Conservation (phyloP, 2,888 invertebrate species). For the Erebia palarica region DNA sequence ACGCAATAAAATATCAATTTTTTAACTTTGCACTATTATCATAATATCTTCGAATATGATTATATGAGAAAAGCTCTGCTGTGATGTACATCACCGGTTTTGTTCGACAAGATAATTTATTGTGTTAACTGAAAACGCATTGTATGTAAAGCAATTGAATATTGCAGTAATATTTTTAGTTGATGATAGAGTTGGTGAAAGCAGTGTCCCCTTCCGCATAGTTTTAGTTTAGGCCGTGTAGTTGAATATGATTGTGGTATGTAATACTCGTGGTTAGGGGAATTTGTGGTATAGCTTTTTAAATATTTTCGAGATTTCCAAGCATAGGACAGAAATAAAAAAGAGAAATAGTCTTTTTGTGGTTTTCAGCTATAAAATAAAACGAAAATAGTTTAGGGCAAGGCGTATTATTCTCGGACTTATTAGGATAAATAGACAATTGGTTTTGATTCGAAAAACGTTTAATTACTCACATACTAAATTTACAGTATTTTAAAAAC, state of each 20-base stretch:
- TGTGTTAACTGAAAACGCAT: conserved; percentile 6
- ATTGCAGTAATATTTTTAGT: not conserved
- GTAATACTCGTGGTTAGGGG: conserved; percentile 41
- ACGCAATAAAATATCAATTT: conserved; percentile 81
- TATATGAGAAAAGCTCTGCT: not conserved
- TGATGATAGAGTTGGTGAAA: conserved; percentile 20
- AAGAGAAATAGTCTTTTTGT: not conserved
- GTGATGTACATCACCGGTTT: conserved; percentile 45
- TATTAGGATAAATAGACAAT: too few relatives aligned
- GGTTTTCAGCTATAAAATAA: not conserved
- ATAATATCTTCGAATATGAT: not conserved
- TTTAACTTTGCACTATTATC: conserved; percentile 52
- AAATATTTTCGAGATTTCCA: conserved; percentile 38
- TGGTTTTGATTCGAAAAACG: too few relatives aligned
- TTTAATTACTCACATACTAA: too few relatives aligned
- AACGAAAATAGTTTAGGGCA: not conserved
- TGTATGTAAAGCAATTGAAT: conserved; percentile 25
- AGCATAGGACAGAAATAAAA: not conserved
- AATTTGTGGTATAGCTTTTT: conserved; percentile 48
- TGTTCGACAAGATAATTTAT: not conserved
- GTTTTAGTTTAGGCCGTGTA: conserved; percentile 59
- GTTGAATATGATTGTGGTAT: conserved; percentile 49
- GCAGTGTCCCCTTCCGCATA: conserved; percentile 52
- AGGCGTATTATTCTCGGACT: not conserved
- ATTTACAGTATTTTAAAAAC: too few relatives aligned